phyloP scores from a whole-genome alignment of 2,888 invertebrate genomes.

The Neoitamus cyanurus region DNA sequence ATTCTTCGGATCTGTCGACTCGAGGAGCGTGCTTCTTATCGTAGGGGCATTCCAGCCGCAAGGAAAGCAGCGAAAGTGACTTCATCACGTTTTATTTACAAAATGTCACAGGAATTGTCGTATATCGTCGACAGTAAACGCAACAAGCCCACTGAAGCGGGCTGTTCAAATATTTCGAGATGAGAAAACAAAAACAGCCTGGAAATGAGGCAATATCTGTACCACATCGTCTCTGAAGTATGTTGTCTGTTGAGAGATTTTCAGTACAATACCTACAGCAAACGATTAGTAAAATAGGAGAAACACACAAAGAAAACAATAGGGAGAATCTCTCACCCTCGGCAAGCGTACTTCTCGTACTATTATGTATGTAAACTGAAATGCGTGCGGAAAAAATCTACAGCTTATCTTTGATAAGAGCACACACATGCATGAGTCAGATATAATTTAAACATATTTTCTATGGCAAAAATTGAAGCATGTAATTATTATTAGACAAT shows the following conservation, averaged over 20 bases:
- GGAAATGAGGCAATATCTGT: not conserved
- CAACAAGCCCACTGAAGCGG: not conserved
- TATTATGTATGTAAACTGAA: too few species aligned
- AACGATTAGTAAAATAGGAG: not conserved
- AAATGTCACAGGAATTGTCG: conserved; percentile 25
- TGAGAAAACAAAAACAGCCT: not conserved
- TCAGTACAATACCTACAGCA: not conserved
- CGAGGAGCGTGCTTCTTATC: not conserved
- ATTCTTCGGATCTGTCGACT: not conserved
- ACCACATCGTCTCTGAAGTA: not conserved
- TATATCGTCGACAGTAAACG: not conserved
- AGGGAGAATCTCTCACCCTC: too few species aligned
- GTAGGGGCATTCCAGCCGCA: not conserved
- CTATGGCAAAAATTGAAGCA: too few species aligned
- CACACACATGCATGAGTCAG: too few species aligned
- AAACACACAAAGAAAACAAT: not conserved
- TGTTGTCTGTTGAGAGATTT: not conserved
- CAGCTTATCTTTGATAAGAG: too few species aligned
- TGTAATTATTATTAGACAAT: too few species aligned
- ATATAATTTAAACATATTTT: too few species aligned
- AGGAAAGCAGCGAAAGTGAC: not conserved
- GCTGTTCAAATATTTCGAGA: not conserved
- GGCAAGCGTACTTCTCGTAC: too few species aligned
- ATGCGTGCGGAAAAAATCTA: too few species aligned
- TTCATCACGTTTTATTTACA: conserved; percentile 29